phyloP scores from a whole-genome alignment of 1,140 invertebrate species.

The Apis cerana region DNA sequence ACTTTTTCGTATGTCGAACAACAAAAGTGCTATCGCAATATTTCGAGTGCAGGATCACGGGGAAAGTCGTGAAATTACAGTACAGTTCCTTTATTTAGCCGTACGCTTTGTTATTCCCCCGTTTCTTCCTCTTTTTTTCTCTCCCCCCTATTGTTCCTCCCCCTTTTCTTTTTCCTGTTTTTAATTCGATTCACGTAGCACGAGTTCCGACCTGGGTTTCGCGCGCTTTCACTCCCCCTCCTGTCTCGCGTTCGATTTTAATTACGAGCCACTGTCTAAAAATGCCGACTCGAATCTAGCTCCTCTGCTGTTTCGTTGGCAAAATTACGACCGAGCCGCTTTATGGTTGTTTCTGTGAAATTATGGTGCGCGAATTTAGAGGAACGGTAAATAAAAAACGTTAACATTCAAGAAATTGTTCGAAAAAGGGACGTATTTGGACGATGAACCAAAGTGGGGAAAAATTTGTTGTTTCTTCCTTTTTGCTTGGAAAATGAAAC shows the following conservation, averaged over 20 bases:
- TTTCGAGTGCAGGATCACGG: constrained; percentile 2
- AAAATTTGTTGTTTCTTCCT: no score
- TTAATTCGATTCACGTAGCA: background rate
- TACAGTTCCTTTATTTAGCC: background rate
- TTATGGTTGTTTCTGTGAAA: background rate
- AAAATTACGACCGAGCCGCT: background rate
- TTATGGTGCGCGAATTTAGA: background rate
- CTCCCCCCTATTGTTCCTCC: no score
- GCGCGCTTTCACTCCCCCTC: background rate
- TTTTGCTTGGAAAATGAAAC: no score
- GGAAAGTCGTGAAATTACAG: background rate
- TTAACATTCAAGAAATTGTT: no score
- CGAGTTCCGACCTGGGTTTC: background rate
- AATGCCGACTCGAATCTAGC: background rate
- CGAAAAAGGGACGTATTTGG: no score
- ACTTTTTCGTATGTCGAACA: background rate
- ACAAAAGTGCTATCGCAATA: background rate
- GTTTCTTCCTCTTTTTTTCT: background rate
- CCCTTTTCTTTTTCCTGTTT: background rate
- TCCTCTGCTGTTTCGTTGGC: background rate
- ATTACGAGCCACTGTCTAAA: constrained; percentile 2
- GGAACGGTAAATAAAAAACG: no score
- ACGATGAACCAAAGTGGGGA: no score
- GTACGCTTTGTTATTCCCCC: no score
- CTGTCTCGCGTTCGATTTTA: background rate